phyloP scores from a whole-genome alignment of 2,888 invertebrate genomes.

The Dasysyrphus tricinctus region DNA sequence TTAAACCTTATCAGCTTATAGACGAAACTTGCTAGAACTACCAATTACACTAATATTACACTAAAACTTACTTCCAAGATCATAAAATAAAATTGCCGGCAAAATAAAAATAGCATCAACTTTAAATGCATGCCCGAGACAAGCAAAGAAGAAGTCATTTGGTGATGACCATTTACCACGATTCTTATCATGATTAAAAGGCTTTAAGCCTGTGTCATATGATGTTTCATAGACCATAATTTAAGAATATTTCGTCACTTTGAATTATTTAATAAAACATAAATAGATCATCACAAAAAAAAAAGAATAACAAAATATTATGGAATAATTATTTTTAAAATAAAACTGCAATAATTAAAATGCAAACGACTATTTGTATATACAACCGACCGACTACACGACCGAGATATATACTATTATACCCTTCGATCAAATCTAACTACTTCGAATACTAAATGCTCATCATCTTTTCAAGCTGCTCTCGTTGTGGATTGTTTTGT shows the following conservation, averaged over 20 bases:
- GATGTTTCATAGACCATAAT: slow-evolving; percentile 27
- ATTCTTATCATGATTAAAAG: slow-evolving; percentile 80
- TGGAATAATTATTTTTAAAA: background rate
- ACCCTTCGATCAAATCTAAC: slow-evolving; percentile 21
- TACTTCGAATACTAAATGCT: slow-evolving; percentile 9
- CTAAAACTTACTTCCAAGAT: slow-evolving; percentile 79
- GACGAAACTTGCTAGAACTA: too few relatives aligned
- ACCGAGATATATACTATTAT: background rate
- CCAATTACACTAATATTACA: background rate
- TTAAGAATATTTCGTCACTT: background rate
- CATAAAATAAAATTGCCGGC: slow-evolving; percentile 81
- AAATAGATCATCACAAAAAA: background rate
- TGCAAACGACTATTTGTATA: background rate
- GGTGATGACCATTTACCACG: slow-evolving; percentile 90
- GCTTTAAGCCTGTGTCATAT: slow-evolving; percentile 80
- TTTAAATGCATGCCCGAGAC: slow-evolving; percentile 92
- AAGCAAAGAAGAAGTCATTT: slow-evolving; percentile 90
- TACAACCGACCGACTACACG: slow-evolving; percentile 13
- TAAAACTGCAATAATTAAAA: background rate
- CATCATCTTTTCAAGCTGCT: slow-evolving; percentile 1
- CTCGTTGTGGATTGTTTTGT: slow-evolving; percentile 1
- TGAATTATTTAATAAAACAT: background rate
- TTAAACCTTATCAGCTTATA: background rate
- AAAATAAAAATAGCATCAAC: slow-evolving; percentile 92
- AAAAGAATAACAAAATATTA: background rate